These are phyloP conservation scores for Hirtodrosophila alboralis DNA, from an alignment of 2,888 invertebrate species.

Conservation along the genomic window DNA sequence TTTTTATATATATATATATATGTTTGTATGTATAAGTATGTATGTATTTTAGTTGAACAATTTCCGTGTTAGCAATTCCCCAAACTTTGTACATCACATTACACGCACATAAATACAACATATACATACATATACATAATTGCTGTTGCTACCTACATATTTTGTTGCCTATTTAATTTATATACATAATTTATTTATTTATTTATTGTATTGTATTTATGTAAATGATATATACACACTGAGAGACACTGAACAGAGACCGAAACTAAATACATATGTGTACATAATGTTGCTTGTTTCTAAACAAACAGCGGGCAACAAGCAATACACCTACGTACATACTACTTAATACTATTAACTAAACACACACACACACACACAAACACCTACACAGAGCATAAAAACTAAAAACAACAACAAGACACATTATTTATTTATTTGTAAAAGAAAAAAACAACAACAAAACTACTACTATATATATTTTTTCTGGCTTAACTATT, in stretches of 20 bases:
- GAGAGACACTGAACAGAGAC: conserved; percentile 32
- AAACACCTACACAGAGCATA: conserved; percentile 40
- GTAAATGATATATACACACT: conserved; percentile 45
- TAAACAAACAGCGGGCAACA: conserved; percentile 25
- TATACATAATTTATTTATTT: conserved; percentile 73
- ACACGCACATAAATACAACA: conserved; percentile 23
- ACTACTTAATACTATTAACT: conserved; percentile 39
- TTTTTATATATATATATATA: conserved; percentile 13
- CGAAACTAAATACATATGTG: conserved; percentile 49
- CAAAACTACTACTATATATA: conserved; percentile 63
- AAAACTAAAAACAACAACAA: conserved; percentile 41
- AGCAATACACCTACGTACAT: conserved; percentile 41
- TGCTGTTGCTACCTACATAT: conserved; percentile 38
- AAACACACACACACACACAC: conserved; percentile 14
- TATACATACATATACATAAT: conserved; percentile 29
- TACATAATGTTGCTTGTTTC: conserved; percentile 54
- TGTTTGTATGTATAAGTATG: conserved; percentile 20
- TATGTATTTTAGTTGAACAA: conserved; percentile 30
- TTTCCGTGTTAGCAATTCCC: conserved; percentile 14
- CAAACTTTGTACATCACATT: conserved; percentile 1
- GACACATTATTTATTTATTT: conserved; percentile 76
- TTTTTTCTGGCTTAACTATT: conserved; percentile 78
- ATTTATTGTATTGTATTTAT: conserved; percentile 68
- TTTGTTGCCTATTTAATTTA: conserved; percentile 72
- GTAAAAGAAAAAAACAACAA: conserved; percentile 59